Conservation (phyloP, 2,797 vertebrate species). For the Sebastes hubbsi region DNA sequence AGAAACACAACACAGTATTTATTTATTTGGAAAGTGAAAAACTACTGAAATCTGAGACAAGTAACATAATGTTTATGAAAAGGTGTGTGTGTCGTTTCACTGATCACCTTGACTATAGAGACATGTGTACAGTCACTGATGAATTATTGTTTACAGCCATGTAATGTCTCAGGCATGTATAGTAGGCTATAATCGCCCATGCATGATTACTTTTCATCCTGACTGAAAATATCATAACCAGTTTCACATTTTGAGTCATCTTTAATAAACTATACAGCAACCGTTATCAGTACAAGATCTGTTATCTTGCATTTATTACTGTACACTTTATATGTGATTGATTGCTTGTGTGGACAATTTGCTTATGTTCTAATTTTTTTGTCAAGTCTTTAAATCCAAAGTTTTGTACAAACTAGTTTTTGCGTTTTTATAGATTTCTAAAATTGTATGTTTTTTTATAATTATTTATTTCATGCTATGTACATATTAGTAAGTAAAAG, state of each 20-base stretch:
- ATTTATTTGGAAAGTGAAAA: slow-evolving; percentile 64
- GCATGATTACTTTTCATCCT: slow-evolving; percentile 15
- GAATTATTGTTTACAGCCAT: slow-evolving; percentile 63
- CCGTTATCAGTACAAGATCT: slow-evolving; percentile 36
- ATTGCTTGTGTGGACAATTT: slow-evolving; percentile 70
- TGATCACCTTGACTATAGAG: neutral
- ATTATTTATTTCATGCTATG: slow-evolving; percentile 96
- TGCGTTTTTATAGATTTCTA: slow-evolving; percentile 83
- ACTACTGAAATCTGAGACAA: slow-evolving; percentile 54
- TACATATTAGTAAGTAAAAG: slow-evolving; percentile 92
- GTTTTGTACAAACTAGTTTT: slow-evolving; percentile 89
- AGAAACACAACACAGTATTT: slow-evolving; percentile 57
- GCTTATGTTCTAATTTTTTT: slow-evolving; percentile 69
- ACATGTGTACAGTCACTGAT: slow-evolving; percentile 24
- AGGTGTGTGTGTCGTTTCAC: slow-evolving; percentile 11
- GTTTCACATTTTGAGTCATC: slow-evolving; percentile 42
- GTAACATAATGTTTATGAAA: slow-evolving; percentile 25
- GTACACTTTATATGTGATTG: slow-evolving; percentile 51
- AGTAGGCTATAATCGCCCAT: slow-evolving; percentile 16
- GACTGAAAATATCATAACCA: slow-evolving; percentile 51
- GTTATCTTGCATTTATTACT: slow-evolving; percentile 44
- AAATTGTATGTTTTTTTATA: slow-evolving; percentile 87
- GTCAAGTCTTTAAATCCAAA: slow-evolving; percentile 88
- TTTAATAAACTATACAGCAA: slow-evolving; percentile 63
- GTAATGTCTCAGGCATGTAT: slow-evolving; percentile 63